Conservation (phyloP, 2,113 vertebrate genomes). For the Onychostruthus taczanowskii region DNA sequence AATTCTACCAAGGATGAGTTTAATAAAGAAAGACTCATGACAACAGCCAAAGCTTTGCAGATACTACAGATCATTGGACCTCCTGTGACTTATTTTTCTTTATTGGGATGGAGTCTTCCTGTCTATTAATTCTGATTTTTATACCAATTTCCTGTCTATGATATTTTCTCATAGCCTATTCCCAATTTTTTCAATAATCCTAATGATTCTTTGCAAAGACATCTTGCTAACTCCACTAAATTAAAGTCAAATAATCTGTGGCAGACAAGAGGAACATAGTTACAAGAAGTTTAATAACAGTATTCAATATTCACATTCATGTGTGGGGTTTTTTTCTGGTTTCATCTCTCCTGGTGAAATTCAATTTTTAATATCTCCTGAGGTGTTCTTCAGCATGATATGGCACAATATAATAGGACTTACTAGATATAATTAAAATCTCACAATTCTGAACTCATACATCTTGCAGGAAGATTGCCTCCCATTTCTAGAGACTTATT, state of each 20-base stretch:
- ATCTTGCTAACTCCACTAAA: not conserved
- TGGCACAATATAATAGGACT: not conserved
- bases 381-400: not conserved
- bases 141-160: not conserved
- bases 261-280: not conserved
- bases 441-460: not conserved
- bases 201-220: not conserved
- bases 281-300: not conserved
- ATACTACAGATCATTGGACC: not conserved
- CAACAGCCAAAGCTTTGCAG: not conserved
- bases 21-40: not conserved
- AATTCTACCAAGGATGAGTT: not conserved
- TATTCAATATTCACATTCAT: not conserved
- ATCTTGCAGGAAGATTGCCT: not conserved
- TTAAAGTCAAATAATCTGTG: not conserved
- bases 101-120: not conserved
- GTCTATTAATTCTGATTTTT: not conserved
- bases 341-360: not conserved
- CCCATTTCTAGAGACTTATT: not conserved
- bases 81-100: not conserved
- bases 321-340: accelerated
- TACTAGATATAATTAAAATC: not conserved
- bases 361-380: not conserved
- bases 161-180: not conserved
- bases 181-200: not conserved